Conservation (phyloP, 1,140 invertebrate genomes). For the Saccostrea glomerata region DNA sequence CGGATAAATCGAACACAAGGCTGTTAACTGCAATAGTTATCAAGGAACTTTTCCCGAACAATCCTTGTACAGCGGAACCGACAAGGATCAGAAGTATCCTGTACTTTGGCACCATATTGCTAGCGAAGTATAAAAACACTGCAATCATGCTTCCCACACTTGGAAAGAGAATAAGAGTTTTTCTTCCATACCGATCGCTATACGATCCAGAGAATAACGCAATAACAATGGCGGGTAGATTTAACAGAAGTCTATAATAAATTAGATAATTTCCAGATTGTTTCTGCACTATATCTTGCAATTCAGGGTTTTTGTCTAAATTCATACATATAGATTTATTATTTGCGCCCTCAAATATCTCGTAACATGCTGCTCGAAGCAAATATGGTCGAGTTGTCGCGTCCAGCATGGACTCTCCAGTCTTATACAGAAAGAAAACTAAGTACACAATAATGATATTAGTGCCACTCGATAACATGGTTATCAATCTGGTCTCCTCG, state of each 20-base stretch:
- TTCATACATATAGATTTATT: constrained; percentile 61
- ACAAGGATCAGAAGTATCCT: constrained; percentile 68
- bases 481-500: not conserved
- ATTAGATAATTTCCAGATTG: constrained; percentile 72
- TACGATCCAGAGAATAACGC: constrained; percentile 77
- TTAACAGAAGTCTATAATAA: constrained; percentile 74
- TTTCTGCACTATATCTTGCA: constrained; percentile 70
- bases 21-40: constrained; percentile 78
- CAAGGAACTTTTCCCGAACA: constrained; percentile 76
- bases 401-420: constrained; percentile 76
- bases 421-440: constrained; percentile 77
- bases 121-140: constrained; percentile 73
- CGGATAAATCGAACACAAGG: constrained; percentile 73
- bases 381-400: constrained; percentile 75
- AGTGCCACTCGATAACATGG: not conserved
- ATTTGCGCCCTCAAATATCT: constrained; percentile 60
- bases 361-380: constrained; percentile 71
- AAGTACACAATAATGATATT: constrained; percentile 65
- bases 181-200: constrained; percentile 76
- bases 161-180: constrained; percentile 76
- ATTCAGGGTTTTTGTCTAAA: constrained; percentile 57
- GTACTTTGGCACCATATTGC: constrained; percentile 50
- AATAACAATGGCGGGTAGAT: constrained; percentile 75
- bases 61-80: constrained; percentile 72
- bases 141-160: constrained; percentile 74